Conservation (phyloP, 2,113 vertebrate genomes). For the Prietella phreatophila region DNA sequence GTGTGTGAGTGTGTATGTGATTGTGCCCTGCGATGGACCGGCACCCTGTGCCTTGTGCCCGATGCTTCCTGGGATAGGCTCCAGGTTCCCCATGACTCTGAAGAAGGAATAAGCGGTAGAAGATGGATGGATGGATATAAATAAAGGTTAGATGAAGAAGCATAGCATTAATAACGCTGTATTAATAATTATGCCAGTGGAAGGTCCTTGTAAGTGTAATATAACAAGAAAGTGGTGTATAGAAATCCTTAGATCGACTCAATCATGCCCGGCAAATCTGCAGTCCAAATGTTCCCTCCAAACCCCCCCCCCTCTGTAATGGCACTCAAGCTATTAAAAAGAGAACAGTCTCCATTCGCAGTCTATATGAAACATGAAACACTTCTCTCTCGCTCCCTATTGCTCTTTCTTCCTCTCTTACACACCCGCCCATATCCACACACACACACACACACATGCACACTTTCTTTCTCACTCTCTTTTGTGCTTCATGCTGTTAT, state of each 20-base stretch:
- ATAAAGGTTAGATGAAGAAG: too few species aligned
- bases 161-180: too few species aligned
- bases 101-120: too few species aligned
- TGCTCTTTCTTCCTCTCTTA: constrained; percentile 9
- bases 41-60: too few species aligned
- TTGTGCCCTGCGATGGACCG: too few species aligned
- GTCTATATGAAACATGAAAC: constrained; percentile 40
- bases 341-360: constrained; percentile 15
- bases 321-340: constrained; percentile 23
- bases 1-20: too few species aligned
- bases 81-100: too few species aligned
- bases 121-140: too few species aligned
- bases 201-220: neutral
- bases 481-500: constrained; percentile 33
- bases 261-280: neutral
- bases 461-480: neutral
- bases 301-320: neutral
- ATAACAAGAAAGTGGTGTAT: neutral
- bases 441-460: neutral
- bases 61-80: too few species aligned
- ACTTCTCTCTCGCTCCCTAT: constrained; percentile 15
- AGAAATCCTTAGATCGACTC: neutral
- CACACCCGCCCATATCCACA: neutral
- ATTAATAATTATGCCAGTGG: neutral
- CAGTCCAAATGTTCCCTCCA: too few species aligned